Evolutionary conservation across 2,113 vertebrate species (phyloP).

Genomic region (Brachirus orientalis): DNA sequence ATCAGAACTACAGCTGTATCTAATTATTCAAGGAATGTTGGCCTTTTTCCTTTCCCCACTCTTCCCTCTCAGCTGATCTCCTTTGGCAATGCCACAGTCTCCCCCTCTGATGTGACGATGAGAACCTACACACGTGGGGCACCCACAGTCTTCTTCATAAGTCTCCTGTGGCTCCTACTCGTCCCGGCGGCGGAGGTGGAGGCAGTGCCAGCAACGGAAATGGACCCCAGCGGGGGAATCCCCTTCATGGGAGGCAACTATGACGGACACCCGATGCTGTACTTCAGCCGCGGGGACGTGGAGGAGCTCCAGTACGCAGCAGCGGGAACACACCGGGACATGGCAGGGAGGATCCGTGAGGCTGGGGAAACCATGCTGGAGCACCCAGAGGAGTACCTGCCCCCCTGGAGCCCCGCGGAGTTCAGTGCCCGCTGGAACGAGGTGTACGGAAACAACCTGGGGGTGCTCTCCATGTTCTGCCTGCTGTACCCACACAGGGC

Average conservation of each 20-base stretch:
- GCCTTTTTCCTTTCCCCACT: constrained; percentile 55
- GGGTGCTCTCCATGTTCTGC: constrained; percentile 94
- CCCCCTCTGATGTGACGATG: constrained; percentile 92
- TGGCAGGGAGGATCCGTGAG: constrained; percentile 85
- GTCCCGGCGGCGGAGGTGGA: constrained; percentile 22
- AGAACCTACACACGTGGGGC: constrained; percentile 95
- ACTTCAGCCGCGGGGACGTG: constrained; percentile 88
- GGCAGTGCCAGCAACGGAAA: constrained; percentile 51
- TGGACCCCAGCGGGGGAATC: constrained; percentile 83
- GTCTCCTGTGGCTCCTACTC: constrained; percentile 82
- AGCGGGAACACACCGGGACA: constrained; percentile 82
- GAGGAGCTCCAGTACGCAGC: constrained; percentile 85
- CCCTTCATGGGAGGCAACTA: constrained; percentile 94
- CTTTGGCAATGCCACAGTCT: constrained; percentile 87
- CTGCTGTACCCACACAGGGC: constrained; percentile 93
- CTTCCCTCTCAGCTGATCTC: constrained; percentile 69
- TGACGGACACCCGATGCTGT: constrained; percentile 95
- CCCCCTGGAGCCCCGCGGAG: constrained; percentile 92
- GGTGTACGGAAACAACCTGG: constrained; percentile 97
- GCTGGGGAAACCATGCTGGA: constrained; percentile 93
- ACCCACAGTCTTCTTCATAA: constrained; percentile 97
- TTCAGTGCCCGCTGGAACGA: constrained; percentile 98
- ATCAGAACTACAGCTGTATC: constrained; percentile 75
- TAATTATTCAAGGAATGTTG: constrained; percentile 79
- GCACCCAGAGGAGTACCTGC: constrained; percentile 90